Percentiles rank a stretch among this genome's conserved stretches.
Evolutionary conservation across 2,113 vertebrate species (phyloP).

Genomic region (Emberiza fucata): DNA sequence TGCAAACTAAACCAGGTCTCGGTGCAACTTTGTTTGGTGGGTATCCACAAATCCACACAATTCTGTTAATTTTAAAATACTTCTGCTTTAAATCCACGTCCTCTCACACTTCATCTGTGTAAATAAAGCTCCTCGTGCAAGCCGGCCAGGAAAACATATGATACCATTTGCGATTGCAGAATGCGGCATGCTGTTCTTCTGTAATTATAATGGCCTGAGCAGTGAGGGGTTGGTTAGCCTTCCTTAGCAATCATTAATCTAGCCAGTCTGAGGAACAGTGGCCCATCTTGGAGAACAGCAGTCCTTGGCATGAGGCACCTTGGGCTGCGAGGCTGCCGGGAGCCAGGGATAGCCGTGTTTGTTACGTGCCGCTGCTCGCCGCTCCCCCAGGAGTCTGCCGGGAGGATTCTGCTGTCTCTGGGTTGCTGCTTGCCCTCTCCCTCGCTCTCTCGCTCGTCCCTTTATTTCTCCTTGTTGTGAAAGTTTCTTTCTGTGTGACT

Average conservation of each 20-base stretch:
- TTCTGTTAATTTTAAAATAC: neutral
- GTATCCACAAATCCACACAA: rapidly evolving
- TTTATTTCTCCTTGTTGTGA: slow-evolving; percentile 69
- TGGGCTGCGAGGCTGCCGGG: slow-evolving; percentile 29
- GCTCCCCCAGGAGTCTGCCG: slow-evolving; percentile 43
- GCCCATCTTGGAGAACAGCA: slow-evolving; percentile 75
- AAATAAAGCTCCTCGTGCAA: slow-evolving; percentile 53
- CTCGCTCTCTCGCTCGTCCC: slow-evolving; percentile 61
- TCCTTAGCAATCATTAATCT: slow-evolving; percentile 80
- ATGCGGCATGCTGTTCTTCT: slow-evolving; percentile 89
- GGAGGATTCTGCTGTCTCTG: neutral
- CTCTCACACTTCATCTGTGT: neutral
- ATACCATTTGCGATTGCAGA: slow-evolving; percentile 91
- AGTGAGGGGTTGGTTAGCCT: slow-evolving; percentile 74
- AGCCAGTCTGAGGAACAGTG: slow-evolving; percentile 51
- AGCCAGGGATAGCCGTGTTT: slow-evolving; percentile 48
- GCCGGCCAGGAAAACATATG: slow-evolving; percentile 91
- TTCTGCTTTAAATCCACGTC: neutral
- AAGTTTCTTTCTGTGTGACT: slow-evolving; percentile 77
- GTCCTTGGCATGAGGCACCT: slow-evolving; percentile 70
- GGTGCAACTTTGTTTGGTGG: neutral
- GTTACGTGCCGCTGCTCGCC: slow-evolving; percentile 29
- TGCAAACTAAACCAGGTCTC: neutral
- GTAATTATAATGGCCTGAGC: slow-evolving; percentile 91
- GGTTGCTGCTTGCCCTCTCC: slow-evolving; percentile 55